A percentile compares a stretch with the other conserved stretches of the same genome.
Conservation (phyloP, 2,113 vertebrate genomes). For the Cavia aperea region DNA sequence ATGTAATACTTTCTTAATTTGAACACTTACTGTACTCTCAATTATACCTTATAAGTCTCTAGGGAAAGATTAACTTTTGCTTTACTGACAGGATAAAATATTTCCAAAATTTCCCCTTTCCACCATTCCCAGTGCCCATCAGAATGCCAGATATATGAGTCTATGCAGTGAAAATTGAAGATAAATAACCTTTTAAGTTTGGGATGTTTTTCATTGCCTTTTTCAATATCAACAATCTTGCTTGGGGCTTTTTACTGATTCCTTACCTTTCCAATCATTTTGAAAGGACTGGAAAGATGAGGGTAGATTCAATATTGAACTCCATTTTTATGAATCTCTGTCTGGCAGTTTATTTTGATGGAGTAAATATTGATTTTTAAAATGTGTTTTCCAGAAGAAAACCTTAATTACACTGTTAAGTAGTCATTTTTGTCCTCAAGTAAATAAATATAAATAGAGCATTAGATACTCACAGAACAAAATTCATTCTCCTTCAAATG, state of each 20-base stretch:
- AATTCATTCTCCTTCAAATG: conserved; percentile 17
- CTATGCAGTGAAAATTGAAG: not conserved
- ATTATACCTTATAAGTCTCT: not conserved
- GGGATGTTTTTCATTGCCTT: not conserved
- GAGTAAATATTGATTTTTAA: conserved; percentile 35
- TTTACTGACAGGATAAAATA: not conserved
- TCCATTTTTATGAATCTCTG: not conserved
- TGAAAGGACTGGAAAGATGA: not conserved
- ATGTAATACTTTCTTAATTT: not conserved
- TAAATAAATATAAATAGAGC: conserved; percentile 11
- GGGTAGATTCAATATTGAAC: not conserved
- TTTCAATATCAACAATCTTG: not conserved
- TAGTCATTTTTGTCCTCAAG: conserved; percentile 7
- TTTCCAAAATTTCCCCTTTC: not conserved
- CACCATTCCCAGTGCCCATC: not conserved
- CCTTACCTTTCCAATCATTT: not conserved
- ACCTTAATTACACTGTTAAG: not conserved
- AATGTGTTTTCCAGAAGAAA: not conserved
- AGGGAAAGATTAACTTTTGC: not conserved
- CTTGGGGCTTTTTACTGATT: not conserved
- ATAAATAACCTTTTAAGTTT: not conserved
- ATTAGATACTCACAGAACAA: not conserved
- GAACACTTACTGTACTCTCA: not conserved
- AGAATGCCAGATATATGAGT: not conserved
- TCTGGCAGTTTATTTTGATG: not conserved